These are phyloP conservation scores for Bufo bufo DNA, from an alignment of 2,113 vertebrate species.

Conservation along the genomic window DNA sequence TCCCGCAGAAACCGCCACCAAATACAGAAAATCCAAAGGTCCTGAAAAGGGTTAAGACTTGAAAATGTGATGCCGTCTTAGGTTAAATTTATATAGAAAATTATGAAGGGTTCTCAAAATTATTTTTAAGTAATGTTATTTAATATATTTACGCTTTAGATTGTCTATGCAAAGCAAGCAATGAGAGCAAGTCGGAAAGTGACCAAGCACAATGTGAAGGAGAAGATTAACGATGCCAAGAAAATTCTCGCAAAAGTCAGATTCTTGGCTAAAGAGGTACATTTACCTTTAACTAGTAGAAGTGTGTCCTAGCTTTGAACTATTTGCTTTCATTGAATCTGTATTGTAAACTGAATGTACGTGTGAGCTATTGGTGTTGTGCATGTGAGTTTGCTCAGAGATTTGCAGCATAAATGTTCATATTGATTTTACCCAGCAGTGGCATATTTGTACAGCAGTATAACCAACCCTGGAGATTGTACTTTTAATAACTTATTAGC, in stretches of 20 bases:
- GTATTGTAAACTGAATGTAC: background rate
- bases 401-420: background rate
- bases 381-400: background rate
- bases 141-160: constrained; percentile 54
- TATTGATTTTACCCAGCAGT: constrained; percentile 20
- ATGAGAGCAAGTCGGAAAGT: constrained; percentile 69
- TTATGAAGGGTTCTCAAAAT: no score
- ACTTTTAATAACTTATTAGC: background rate
- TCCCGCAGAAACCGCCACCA: no score
- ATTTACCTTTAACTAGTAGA: background rate
- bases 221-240: constrained; percentile 74
- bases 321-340: background rate
- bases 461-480: background rate
- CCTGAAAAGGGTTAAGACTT: no score
- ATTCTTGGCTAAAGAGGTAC: constrained; percentile 83
- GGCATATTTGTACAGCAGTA: constrained; percentile 10
- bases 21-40: no score
- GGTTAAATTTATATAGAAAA: no score
- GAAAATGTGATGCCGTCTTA: no score
- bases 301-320: background rate
- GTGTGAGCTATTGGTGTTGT: background rate
- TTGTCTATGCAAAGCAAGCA: constrained; percentile 78
- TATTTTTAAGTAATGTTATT: no score
- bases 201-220: constrained; percentile 72
- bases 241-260: constrained; percentile 79